phyloP scores from a whole-genome alignment of 2,113 vertebrate genomes.

The Syngnathus typhle region DNA sequence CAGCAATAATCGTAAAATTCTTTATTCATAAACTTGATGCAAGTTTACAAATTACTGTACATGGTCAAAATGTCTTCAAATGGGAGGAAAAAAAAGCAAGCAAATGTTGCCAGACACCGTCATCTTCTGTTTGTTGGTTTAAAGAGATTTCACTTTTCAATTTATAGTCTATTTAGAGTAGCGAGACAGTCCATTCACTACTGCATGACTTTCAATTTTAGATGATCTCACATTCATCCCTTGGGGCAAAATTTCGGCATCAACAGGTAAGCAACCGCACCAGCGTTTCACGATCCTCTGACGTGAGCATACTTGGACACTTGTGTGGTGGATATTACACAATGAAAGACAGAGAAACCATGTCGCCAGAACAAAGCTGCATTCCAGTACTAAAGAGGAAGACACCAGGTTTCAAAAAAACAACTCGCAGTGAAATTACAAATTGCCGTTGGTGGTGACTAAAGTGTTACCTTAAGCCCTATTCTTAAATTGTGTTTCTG shows the following conservation, averaged over 20 bases:
- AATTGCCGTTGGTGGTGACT: background rate
- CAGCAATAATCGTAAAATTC: slow-evolving; percentile 67
- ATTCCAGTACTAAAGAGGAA: background rate
- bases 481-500: too few species aligned
- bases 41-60: slow-evolving; percentile 82
- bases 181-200: slow-evolving; percentile 40
- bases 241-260: slow-evolving; percentile 32
- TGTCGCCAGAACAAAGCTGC: background rate
- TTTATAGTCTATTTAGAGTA: slow-evolving; percentile 47
- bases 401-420: background rate
- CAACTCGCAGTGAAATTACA: background rate
- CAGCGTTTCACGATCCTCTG: slow-evolving; percentile 5
- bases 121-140: slow-evolving; percentile 9
- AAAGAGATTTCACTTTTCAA: slow-evolving; percentile 28
- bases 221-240: slow-evolving; percentile 12
- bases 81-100: slow-evolving; percentile 48
- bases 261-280: slow-evolving; percentile 15
- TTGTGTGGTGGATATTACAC: background rate
- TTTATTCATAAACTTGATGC: slow-evolving; percentile 84
- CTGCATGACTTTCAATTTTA: slow-evolving; percentile 27
- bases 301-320: background rate
- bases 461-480: background rate
- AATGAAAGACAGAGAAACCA: background rate
- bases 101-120: slow-evolving; percentile 33
- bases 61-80: slow-evolving; percentile 73